Conservation (phyloP, 2,113 vertebrate species). For the Oryzias melastigma region DNA sequence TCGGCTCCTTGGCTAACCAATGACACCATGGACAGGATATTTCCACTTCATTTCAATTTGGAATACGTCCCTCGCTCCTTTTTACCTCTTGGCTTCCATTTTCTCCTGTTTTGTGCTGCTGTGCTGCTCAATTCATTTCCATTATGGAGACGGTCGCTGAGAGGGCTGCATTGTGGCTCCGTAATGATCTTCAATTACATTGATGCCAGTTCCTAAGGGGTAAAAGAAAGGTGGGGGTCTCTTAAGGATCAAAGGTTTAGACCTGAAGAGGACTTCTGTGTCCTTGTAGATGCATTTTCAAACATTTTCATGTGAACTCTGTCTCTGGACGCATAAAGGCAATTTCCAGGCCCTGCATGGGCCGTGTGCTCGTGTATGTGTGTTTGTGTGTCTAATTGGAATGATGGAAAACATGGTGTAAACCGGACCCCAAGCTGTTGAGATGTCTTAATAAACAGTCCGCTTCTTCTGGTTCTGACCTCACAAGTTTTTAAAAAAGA, state of each 20-base stretch:
- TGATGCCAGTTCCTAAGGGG: conserved; percentile 72
- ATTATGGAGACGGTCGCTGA: conserved; percentile 75
- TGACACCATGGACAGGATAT: conserved; percentile 71
- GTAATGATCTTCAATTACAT: conserved; percentile 84
- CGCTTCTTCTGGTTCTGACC: conserved; percentile 4
- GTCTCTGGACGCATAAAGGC: conserved; percentile 64
- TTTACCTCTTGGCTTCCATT: conserved; percentile 68
- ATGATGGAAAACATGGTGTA: conserved; percentile 41
- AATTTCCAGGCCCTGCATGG: conserved; percentile 62
- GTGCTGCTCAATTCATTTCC: conserved; percentile 75
- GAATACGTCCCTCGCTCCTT: conserved; percentile 69
- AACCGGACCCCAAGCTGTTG: conserved; percentile 44
- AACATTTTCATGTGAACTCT: conserved; percentile 67
- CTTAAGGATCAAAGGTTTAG: conserved; percentile 79
- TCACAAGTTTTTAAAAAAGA: neutral
- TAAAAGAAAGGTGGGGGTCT: conserved; percentile 66
- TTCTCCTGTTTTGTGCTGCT: conserved; percentile 63
- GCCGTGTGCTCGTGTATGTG: conserved; percentile 4
- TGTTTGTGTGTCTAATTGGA: conserved; percentile 43
- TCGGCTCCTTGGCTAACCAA: conserved; percentile 74
- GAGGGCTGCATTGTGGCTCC: conserved; percentile 77
- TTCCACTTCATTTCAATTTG: conserved; percentile 79
- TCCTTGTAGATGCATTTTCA: conserved; percentile 74
- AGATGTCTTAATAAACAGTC: conserved; percentile 49
- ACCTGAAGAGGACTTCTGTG: conserved; percentile 73